Percentiles rank a stretch among this genome's conserved stretches.
phyloP scores from a whole-genome alignment of 1,140 invertebrate species.

The Sinella curviseta region DNA sequence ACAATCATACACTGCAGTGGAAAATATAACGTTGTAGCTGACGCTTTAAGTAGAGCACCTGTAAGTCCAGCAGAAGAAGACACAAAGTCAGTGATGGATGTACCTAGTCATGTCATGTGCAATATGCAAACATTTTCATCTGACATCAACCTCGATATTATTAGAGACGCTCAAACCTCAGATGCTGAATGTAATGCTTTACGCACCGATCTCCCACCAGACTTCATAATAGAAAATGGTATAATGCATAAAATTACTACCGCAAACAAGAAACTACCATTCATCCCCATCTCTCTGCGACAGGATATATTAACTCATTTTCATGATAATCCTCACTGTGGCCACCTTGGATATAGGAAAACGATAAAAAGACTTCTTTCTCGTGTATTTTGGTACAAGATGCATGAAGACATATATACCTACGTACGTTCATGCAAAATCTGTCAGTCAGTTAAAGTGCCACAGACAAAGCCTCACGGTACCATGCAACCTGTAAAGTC shows the following conservation, averaged over 20 bases:
- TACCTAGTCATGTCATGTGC: no score
- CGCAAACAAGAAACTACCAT: background rate
- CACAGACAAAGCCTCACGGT: background rate
- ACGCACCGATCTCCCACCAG: background rate
- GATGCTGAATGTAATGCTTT: background rate
- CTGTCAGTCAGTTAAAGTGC: constrained; percentile 25
- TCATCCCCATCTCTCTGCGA: constrained; percentile 16
- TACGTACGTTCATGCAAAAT: constrained; percentile 16
- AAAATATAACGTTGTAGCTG: no score
- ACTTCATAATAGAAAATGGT: background rate
- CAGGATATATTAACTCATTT: background rate
- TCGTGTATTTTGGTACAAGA: constrained; percentile 18
- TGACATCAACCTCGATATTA: background rate
- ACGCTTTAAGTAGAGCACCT: no score
- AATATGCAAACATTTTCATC: background rate
- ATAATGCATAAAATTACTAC: background rate
- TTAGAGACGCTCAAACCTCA: background rate
- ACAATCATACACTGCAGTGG: background rate
- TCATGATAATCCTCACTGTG: constrained; percentile 8
- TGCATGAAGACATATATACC: constrained; percentile 31
- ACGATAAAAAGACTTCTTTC: background rate
- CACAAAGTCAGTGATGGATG: background rate
- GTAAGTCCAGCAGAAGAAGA: background rate
- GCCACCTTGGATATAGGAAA: constrained; percentile 35
- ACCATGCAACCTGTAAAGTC: background rate